phyloP scores from a whole-genome alignment of 2,113 vertebrate genomes.

The Sprattus sprattus region DNA sequence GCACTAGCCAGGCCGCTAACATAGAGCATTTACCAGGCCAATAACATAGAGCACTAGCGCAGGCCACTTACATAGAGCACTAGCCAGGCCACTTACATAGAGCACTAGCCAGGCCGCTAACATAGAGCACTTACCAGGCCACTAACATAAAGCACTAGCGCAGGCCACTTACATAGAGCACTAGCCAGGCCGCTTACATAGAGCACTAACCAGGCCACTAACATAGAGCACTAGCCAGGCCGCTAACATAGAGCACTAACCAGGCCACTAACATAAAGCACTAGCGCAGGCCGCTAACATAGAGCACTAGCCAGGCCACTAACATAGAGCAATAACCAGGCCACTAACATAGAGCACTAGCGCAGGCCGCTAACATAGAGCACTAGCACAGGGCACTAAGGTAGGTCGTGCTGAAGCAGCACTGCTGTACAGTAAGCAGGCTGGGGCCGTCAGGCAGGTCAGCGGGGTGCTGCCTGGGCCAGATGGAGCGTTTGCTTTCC shows the following conservation, averaged over 20 bases:
- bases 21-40: not conserved
- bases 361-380: not conserved
- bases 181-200: not conserved
- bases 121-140: too few relatives aligned
- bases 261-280: not conserved
- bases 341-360: not conserved
- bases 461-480: not conserved
- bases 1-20: not conserved
- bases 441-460: not conserved
- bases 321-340: too few relatives aligned
- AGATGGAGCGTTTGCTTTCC: constrained; percentile 2
- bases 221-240: not conserved
- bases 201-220: not conserved
- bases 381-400: not conserved
- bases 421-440: constrained; percentile 2
- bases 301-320: not conserved
- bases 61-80: too few relatives aligned
- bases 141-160: not conserved
- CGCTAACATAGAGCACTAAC: not conserved
- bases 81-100: too few relatives aligned
- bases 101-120: not conserved
- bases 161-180: not conserved
- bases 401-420: not conserved
- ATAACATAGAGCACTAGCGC: not conserved
- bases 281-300: not conserved